A percentile compares a stretch with the other conserved stretches of the same genome.
Conservation (phyloP, 2,797 vertebrate species). For the Lates japonicus region DNA sequence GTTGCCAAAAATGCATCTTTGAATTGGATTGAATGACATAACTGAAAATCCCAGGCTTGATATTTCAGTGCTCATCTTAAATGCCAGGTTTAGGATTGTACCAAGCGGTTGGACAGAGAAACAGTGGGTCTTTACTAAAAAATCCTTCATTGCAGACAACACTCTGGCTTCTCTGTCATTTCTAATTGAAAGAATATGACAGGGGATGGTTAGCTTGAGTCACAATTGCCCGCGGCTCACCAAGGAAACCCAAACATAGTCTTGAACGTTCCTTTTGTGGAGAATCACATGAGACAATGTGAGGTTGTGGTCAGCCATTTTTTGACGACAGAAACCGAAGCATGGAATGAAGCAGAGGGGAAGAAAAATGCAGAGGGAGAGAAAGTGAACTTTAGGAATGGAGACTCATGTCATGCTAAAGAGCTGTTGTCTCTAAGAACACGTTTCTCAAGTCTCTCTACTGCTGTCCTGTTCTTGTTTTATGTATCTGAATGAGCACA, state of each 20-base stretch:
- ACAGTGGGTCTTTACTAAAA: constrained; percentile 42
- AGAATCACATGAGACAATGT: constrained; percentile 73
- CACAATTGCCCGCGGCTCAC: constrained; percentile 66
- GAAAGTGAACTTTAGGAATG: constrained; percentile 34
- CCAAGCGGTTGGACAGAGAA: constrained; percentile 25
- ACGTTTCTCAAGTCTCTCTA: constrained; percentile 3
- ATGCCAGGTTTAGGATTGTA: constrained; percentile 21
- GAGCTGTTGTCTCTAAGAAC: constrained; percentile 11
- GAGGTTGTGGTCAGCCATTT: constrained; percentile 78
- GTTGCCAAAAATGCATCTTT: neutral
- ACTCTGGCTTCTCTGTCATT: constrained; percentile 61
- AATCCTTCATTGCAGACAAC: constrained; percentile 46
- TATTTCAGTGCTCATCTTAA: constrained; percentile 20
- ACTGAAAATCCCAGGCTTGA: constrained; percentile 10
- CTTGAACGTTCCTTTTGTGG: constrained; percentile 69
- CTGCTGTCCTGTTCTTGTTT: constrained; percentile 13
- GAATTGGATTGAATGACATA: constrained; percentile 7
- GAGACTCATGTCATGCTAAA: constrained; percentile 12
- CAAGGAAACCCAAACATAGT: constrained; percentile 77
- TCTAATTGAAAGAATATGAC: constrained; percentile 78
- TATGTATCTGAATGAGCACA: constrained; percentile 8
- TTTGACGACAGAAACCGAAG: constrained; percentile 66
- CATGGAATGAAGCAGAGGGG: constrained; percentile 40
- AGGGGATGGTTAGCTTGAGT: constrained; percentile 70
- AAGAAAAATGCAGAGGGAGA: constrained; percentile 37